These are phyloP conservation scores for Chaetops frenatus DNA, from an alignment of 2,113 vertebrate genomes.

Conservation along the genomic window DNA sequence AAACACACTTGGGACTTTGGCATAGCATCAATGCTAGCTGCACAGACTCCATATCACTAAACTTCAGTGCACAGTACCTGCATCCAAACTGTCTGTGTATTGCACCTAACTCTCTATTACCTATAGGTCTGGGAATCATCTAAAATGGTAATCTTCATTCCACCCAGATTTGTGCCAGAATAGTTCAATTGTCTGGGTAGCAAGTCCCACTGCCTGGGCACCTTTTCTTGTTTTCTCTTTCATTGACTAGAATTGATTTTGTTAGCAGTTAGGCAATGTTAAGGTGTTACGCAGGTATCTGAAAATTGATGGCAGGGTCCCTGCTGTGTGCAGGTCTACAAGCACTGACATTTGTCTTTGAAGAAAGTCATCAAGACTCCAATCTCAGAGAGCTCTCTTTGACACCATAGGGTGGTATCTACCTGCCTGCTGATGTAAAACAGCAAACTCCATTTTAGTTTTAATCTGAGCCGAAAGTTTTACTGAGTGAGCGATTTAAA, in stretches of 20 bases:
- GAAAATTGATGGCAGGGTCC: not conserved
- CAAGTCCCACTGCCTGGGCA: not conserved
- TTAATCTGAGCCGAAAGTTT: not conserved
- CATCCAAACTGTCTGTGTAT: no score
- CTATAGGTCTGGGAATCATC: not conserved
- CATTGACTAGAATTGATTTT: not conserved
- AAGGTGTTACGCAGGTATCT: not conserved
- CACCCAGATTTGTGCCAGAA: not conserved
- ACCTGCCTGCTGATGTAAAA: not conserved
- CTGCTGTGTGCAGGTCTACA: rapidly evolving
- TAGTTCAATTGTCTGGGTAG: not conserved
- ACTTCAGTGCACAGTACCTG: not conserved
- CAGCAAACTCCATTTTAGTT: not conserved
- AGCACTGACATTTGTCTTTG: not conserved
- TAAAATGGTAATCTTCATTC: not conserved
- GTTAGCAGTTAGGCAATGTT: not conserved
- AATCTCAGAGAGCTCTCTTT: not conserved
- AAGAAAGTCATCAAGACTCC: not conserved
- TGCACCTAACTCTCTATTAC: not conserved
- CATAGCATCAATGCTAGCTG: not conserved
- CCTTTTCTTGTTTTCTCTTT: not conserved
- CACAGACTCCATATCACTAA: not conserved
- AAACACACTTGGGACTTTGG: not conserved
- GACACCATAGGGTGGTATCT: not conserved
- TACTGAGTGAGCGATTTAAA: not conserved